phyloP scores from a whole-genome alignment of 2,888 invertebrate species.

The Coronaproctus castanopsis region DNA sequence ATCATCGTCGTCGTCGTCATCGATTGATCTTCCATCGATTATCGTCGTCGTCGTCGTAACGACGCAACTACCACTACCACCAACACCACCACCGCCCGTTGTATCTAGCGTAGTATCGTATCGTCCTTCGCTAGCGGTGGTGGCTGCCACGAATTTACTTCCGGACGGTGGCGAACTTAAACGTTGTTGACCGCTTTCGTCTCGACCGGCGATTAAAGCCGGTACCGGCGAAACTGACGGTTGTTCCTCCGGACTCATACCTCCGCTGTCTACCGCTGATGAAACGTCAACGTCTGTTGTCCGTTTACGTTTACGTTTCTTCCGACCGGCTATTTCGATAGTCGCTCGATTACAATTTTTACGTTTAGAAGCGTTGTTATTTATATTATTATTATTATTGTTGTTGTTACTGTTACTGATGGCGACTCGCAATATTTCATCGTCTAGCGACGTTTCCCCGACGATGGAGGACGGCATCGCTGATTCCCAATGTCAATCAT shows the following conservation, averaged over 20 bases:
- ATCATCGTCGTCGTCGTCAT: slow-evolving; percentile 9
- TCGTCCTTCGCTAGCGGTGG: slow-evolving; percentile 31
- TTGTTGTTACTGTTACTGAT: neutral
- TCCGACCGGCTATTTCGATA: slow-evolving; percentile 1
- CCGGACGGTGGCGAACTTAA: slow-evolving; percentile 24
- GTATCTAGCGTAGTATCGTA: slow-evolving; percentile 22
- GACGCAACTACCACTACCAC: neutral
- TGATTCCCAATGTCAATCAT: slow-evolving; percentile 13
- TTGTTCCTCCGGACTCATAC: slow-evolving; percentile 43
- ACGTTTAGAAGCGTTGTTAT: no score
- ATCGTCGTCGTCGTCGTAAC: slow-evolving; percentile 3
- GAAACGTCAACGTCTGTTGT: slow-evolving; percentile 9
- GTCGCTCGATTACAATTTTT: no score
- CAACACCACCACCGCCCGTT: slow-evolving; percentile 3
- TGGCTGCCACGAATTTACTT: slow-evolving; percentile 30
- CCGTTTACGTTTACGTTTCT: slow-evolving; percentile 12
- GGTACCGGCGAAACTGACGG: slow-evolving; percentile 29
- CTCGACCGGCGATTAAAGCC: slow-evolving; percentile 27
- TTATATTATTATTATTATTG: no score
- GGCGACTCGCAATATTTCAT: neutral
- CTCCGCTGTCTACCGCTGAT: slow-evolving; percentile 13
- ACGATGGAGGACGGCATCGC: slow-evolving; percentile 14
- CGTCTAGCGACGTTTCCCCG: slow-evolving; percentile 9
- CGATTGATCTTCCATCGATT: slow-evolving; percentile 1
- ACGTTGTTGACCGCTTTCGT: slow-evolving; percentile 21